Base-by-base conservation (phyloP, 1,140 invertebrate species). In the Agraylea sexmaculata region DNA sequence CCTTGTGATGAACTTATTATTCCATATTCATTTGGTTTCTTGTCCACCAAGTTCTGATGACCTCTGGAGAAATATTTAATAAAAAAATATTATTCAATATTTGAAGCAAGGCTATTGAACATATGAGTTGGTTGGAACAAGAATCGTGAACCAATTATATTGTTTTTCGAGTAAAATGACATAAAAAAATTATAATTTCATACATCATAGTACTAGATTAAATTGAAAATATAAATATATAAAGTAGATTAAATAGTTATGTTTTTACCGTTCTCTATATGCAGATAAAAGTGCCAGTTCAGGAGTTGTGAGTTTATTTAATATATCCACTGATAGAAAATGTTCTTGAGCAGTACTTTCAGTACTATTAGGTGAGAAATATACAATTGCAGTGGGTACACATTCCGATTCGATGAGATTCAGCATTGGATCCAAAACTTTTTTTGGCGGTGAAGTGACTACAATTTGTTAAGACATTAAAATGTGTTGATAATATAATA, bases 401-500 rank as follows among this genome's bases (percentile, higher is more conserved):
- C 75, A 56, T 45, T 62, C 56, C 39, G 58, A 52, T 48, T 69
- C 66, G 31, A 68, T 49, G 12, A 74, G 48, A 25, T 53, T 54
- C 32, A 45, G 42, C n/a, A 57, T 43, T 10, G 55, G 41, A 20
- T 55, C 41, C 8, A 74, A 53, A 37, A 66, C 53, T 40, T 54
- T 57, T 47, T 68, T 72, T 22, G 75, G 75, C n/a, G 75, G 75
- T n/a, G 71, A 56, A 21, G 64, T 68, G 60, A 72, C 73, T 76
- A 36, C 40, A 49, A 48, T 52, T 43, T 43, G 50, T 52, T 43
- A 50, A 47, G 39, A 39, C 29, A 39, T 8, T 30, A 31, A 8
- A 6, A 23, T 18, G 6, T 31, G 19, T 29, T 28, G 32, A 29
- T 30, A 19, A 42, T 34, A 37, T 11, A 13, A 15, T 29, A 31